Base-by-base conservation (phyloP, 2,113 vertebrate species). In the Perca fluviatilis region DNA sequence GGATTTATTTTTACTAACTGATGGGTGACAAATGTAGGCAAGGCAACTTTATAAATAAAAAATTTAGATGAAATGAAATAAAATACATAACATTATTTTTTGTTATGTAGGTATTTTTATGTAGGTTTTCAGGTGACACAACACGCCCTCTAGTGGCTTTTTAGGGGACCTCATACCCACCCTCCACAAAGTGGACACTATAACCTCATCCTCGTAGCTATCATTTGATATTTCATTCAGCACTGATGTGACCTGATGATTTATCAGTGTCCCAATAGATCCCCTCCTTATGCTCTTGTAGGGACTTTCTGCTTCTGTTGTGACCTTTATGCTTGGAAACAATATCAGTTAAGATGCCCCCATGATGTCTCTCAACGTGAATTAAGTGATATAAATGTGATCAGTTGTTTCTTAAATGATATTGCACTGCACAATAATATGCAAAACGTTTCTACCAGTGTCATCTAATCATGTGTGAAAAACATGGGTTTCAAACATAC, bases 101-200 rank as follows among this genome's bases (percentile, higher is more conserved):
- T 40, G 40, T 40, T 40, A 27, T 21, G 25, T 50, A 33, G 33
- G 33, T 36, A 30, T 57, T 57, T 25, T 57, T 14, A 23, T 15
- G 36, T n/a, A n/a, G 21, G 15, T 27, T 70, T 74, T 27, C 5
- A 60, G 43, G 5, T 33, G 23, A 11, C 43, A 66, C 16, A 49
- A 1, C 15, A 3, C 4, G 58, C 83, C 87, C 64, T 77, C 85
- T 89, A 33, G 83, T 77, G 89, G 78, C 9, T 14, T 51, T 8
- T 16, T 49, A 23, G 0, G 18, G 8, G 13, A 0, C 1, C 10
- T 11, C 40, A 43, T 2, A n/a, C 33, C 61, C 36, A 5, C 33
- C 16, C 11, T 40, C 15, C n/a, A n/a, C 61, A 23, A n/a, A 15
- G 36, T 46, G 30, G 33, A 62, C 40, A 16, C 4, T 11, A 25